Conservation (phyloP, 2,888 invertebrate genomes). For the Clitarchus hookeri region DNA sequence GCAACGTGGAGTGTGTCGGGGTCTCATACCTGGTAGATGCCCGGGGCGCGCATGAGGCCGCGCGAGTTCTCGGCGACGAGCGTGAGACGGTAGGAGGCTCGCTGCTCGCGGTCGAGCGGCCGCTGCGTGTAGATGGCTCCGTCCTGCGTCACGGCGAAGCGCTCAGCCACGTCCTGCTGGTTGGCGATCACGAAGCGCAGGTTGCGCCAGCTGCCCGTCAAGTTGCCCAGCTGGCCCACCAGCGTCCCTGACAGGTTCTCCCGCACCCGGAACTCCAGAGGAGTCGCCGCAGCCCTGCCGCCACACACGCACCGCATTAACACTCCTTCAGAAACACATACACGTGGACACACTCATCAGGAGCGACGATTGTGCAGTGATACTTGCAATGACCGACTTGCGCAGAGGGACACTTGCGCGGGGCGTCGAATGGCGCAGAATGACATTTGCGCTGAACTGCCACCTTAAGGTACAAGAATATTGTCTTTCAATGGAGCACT, state of each 20-base stretch:
- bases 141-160: constrained; percentile 76
- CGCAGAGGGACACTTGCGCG: too few relatives aligned
- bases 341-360: too few relatives aligned
- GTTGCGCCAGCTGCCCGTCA: constrained; percentile 52
- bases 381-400: too few relatives aligned
- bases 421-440: too few relatives aligned
- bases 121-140: constrained; percentile 79
- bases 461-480: too few relatives aligned
- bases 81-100: constrained; percentile 74
- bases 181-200: constrained; percentile 79
- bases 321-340: too few relatives aligned
- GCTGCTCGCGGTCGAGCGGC: constrained; percentile 76
- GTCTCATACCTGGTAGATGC: constrained; percentile 69
- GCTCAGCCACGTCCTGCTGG: constrained; percentile 78
- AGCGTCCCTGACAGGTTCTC: constrained; percentile 70
- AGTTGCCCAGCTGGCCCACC: constrained; percentile 36
- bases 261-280: constrained; percentile 74
- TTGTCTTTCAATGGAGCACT: too few relatives aligned
- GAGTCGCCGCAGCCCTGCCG: constrained; percentile 50
- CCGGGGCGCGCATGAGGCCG: constrained; percentile 68
- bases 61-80: constrained; percentile 78
- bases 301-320: background rate
- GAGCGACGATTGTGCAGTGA: too few relatives aligned
- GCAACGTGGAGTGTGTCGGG: background rate
- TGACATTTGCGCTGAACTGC: too few relatives aligned